Percentiles rank a stretch among this genome's conserved stretches.
phyloP scores from a whole-genome alignment of 2,797 vertebrate species.

The Crocidura indochinensis region DNA sequence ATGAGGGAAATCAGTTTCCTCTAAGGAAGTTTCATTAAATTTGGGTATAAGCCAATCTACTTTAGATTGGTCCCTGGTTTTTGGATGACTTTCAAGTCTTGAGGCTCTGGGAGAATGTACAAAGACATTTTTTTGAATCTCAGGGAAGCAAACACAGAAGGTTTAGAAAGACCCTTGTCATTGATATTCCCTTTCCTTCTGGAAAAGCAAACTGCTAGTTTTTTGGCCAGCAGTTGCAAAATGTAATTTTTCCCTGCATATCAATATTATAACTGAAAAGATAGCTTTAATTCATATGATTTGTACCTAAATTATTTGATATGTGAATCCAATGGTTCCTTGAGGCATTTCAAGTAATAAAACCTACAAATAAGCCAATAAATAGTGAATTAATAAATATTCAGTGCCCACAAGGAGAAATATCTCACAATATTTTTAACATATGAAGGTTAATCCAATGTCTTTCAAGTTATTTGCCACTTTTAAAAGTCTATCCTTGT shows the following conservation, averaged over 20 bases:
- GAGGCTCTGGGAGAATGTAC: slow-evolving; percentile 54
- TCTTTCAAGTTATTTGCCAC: slow-evolving; percentile 63
- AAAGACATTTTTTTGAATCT: slow-evolving; percentile 77
- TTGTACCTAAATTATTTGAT: slow-evolving; percentile 79
- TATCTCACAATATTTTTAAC: slow-evolving; percentile 58
- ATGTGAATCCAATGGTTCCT: slow-evolving; percentile 68
- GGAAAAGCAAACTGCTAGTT: slow-evolving; percentile 83
- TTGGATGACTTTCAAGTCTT: slow-evolving; percentile 83
- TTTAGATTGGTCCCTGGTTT: slow-evolving; percentile 84
- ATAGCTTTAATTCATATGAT: slow-evolving; percentile 74
- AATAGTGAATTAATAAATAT: slow-evolving; percentile 76
- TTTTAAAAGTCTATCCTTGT: slow-evolving; percentile 60
- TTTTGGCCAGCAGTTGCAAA: slow-evolving; percentile 79
- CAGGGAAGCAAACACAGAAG: slow-evolving; percentile 79
- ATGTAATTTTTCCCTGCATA: slow-evolving; percentile 13
- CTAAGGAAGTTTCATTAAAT: slow-evolving; percentile 90
- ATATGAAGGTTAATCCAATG: slow-evolving; percentile 72
- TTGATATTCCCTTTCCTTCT: slow-evolving; percentile 83
- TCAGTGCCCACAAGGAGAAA: slow-evolving; percentile 55
- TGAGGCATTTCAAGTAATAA: slow-evolving; percentile 73
- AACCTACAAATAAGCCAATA: slow-evolving; percentile 74
- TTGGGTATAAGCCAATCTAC: slow-evolving; percentile 86
- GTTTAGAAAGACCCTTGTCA: slow-evolving; percentile 74
- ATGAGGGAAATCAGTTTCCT: slow-evolving; percentile 88
- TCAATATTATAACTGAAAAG: slow-evolving; percentile 60